Evolutionary conservation across 2,888 invertebrate species (phyloP).

Genomic region (Pherbina coryleti): DNA sequence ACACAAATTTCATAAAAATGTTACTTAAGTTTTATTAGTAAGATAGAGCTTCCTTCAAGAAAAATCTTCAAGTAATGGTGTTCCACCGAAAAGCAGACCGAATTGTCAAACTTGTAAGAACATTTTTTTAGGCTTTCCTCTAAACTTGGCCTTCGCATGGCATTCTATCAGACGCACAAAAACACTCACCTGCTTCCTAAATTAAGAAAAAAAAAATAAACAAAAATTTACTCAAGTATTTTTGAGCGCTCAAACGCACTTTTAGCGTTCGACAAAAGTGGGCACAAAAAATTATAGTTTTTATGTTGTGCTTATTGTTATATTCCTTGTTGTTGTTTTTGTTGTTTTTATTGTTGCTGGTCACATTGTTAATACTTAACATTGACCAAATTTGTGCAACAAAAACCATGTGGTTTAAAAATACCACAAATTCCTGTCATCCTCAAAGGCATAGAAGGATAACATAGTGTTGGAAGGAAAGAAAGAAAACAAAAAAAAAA

Average conservation of each 20-base stretch:
- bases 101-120: background rate
- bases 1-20: too few species aligned
- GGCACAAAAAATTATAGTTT: background rate
- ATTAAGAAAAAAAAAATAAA: background rate
- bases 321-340: background rate
- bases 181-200: constrained; percentile 28
- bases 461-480: background rate
- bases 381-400: constrained; percentile 25
- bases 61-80: background rate
- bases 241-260: constrained; percentile 50
- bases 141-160: background rate
- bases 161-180: constrained; percentile 21
- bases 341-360: background rate
- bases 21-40: too few species aligned
- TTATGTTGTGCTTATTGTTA: background rate
- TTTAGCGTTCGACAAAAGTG: constrained; percentile 47
- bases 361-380: constrained; percentile 1
- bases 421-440: constrained; percentile 23
- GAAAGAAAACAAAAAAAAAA: background rate
- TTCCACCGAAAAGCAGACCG: too few species aligned
- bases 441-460: background rate
- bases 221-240: background rate
- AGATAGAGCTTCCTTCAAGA: too few species aligned
- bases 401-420: constrained; percentile 17
- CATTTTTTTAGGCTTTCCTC: background rate